A percentile compares a stretch with the other conserved stretches of the same genome.
phyloP scores from a whole-genome alignment of 2,113 vertebrate species.

The Brienomyrus longianalis region DNA sequence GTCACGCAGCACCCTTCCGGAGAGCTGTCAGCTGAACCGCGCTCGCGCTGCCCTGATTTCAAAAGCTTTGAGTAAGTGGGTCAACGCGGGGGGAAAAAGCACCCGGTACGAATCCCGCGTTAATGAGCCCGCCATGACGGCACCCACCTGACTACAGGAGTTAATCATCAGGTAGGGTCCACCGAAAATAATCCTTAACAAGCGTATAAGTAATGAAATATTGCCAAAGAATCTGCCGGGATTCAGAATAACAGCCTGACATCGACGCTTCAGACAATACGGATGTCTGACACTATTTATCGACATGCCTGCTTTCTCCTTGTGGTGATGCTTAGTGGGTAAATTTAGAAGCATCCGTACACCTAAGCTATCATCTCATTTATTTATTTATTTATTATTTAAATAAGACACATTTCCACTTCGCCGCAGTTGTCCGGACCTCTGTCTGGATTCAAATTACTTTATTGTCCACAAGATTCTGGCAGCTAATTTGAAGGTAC shows the following conservation, averaged over 20 bases:
- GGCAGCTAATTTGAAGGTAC: neutral
- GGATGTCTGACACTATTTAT: neutral
- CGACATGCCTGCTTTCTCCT: neutral
- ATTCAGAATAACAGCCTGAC: neutral
- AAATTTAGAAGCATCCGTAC: neutral
- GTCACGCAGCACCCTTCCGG: neutral
- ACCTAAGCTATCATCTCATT: neutral
- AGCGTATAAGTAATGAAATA: neutral
- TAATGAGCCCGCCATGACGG: neutral
- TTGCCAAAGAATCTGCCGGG: neutral
- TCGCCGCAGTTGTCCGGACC: neutral
- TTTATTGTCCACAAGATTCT: neutral
- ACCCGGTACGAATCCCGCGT: neutral
- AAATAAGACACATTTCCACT: neutral
- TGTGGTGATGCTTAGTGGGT: neutral
- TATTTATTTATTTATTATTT: too few species aligned
- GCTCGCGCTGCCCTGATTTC: neutral
- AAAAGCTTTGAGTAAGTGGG: constrained; percentile 3
- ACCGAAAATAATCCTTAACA: neutral
- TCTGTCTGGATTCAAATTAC: neutral
- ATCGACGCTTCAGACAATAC: neutral
- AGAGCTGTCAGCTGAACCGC: neutral
- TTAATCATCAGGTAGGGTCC: neutral
- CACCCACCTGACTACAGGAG: neutral
- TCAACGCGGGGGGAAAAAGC: neutral